A percentile compares a stretch with the other conserved stretches of the same genome.
These are phyloP conservation scores for Chlorodrepanis virens DNA, from an alignment of 2,113 vertebrate species.

Conservation along the genomic window DNA sequence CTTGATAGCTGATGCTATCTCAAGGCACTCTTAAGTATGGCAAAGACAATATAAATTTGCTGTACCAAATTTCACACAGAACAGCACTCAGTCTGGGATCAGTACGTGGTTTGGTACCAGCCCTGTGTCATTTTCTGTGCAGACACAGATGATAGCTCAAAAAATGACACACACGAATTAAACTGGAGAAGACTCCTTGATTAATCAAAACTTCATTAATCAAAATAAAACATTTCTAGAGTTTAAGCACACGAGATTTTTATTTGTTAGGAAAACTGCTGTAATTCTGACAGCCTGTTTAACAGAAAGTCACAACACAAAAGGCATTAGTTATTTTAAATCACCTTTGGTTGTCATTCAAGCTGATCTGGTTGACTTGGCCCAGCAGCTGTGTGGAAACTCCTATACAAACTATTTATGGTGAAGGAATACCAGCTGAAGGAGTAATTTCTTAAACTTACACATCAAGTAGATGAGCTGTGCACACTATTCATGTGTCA, in stretches of 20 bases:
- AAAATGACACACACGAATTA: background rate
- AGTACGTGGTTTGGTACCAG: background rate
- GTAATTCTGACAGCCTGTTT: background rate
- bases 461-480: background rate
- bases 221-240: background rate
- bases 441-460: background rate
- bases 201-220: background rate
- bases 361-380: background rate
- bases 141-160: background rate
- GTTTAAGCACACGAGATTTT: background rate
- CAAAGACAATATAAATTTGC: background rate
- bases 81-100: background rate
- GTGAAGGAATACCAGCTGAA: background rate
- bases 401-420: background rate
- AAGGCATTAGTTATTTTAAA: background rate
- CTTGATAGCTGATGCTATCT: background rate
- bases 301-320: background rate
- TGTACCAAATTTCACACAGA: background rate
- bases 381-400: background rate
- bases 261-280: background rate
- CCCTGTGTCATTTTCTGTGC: background rate
- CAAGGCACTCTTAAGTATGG: background rate
- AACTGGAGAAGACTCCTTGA: background rate
- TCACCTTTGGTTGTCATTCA: background rate
- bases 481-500: background rate